phyloP scores from a whole-genome alignment of 2,797 vertebrate genomes.

The Pygocentrus nattereri region DNA sequence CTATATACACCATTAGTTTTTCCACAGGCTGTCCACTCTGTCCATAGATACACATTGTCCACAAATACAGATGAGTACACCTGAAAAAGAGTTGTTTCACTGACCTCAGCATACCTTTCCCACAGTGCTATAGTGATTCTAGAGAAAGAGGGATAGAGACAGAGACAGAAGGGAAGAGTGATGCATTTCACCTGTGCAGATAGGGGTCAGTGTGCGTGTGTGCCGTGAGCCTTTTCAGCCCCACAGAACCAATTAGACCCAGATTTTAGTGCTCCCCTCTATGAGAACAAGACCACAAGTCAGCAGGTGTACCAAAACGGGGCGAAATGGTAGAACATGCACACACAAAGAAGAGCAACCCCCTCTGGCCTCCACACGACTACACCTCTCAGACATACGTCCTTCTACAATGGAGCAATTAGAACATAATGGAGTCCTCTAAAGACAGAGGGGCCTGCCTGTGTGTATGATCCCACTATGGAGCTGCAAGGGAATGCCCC shows the following conservation, averaged over 20 bases:
- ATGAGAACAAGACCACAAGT: constrained; percentile 68
- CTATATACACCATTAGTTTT: neutral
- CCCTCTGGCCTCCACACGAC: constrained; percentile 70
- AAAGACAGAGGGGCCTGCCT: constrained; percentile 52
- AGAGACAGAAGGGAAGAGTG: constrained; percentile 10
- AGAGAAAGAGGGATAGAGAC: neutral
- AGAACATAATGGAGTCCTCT: constrained; percentile 76
- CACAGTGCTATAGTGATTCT: constrained; percentile 61
- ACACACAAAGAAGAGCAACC: constrained; percentile 50
- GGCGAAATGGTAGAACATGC: constrained; percentile 51
- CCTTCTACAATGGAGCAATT: constrained; percentile 84
- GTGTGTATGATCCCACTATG: constrained; percentile 53
- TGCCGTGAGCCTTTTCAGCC: constrained; percentile 66
- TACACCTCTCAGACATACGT: constrained; percentile 77
- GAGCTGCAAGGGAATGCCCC: constrained; percentile 13
- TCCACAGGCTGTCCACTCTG: neutral
- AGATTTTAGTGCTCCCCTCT: constrained; percentile 69
- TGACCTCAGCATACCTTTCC: constrained; percentile 63
- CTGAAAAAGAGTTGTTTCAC: constrained; percentile 66
- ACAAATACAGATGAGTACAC: constrained; percentile 17
- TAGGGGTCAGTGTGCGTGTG: constrained; percentile 81
- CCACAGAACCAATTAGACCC: constrained; percentile 72
- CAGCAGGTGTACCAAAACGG: constrained; percentile 73
- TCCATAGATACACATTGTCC: neutral
- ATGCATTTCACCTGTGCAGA: constrained; percentile 52